These are phyloP conservation scores for Hipparchia semele DNA, from an alignment of 2,888 invertebrate genomes.

Conservation along the genomic window DNA sequence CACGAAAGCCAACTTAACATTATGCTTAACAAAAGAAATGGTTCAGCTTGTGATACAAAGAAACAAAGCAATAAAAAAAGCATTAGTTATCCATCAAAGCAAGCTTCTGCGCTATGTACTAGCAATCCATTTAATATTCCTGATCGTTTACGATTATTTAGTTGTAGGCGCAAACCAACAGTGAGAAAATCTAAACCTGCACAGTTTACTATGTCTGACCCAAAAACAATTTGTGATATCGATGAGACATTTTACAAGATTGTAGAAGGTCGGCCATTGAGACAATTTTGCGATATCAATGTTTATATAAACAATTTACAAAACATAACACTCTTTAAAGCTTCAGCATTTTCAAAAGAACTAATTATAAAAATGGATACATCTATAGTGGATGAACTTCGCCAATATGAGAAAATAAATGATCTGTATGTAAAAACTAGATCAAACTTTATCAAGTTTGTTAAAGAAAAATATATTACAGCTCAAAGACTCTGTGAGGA, in stretches of 20 bases:
- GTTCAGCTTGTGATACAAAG: not conserved
- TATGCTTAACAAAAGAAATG: not conserved
- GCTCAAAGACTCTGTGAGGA: slow-evolving; percentile 43
- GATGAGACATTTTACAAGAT: slow-evolving; percentile 50
- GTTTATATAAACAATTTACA: slow-evolving; percentile 49
- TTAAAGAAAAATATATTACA: slow-evolving; percentile 44
- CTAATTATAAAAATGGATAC: slow-evolving; percentile 47
- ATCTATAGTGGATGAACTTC: slow-evolving; percentile 38
- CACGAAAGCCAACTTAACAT: not conserved
- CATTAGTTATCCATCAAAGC: not conserved
- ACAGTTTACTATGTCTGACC: slow-evolving; percentile 47
- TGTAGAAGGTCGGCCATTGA: slow-evolving; percentile 51
- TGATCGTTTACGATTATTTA: slow-evolving; percentile 40
- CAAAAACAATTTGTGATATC: slow-evolving; percentile 49
- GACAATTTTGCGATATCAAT: slow-evolving; percentile 48
- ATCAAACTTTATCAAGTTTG: slow-evolving; percentile 45
- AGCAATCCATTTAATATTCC: slow-evolving; percentile 44
- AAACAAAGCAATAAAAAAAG: not conserved
- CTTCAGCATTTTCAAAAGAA: slow-evolving; percentile 50
- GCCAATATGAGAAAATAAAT: slow-evolving; percentile 40
- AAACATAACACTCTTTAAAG: slow-evolving; percentile 47
- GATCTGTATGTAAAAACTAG: slow-evolving; percentile 37
- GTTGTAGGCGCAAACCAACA: slow-evolving; percentile 23
- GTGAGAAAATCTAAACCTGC: slow-evolving; percentile 38
- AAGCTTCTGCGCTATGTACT: not conserved